Evolutionary conservation across 2,113 vertebrate genomes (phyloP).

Genomic region (Perca flavescens): DNA sequence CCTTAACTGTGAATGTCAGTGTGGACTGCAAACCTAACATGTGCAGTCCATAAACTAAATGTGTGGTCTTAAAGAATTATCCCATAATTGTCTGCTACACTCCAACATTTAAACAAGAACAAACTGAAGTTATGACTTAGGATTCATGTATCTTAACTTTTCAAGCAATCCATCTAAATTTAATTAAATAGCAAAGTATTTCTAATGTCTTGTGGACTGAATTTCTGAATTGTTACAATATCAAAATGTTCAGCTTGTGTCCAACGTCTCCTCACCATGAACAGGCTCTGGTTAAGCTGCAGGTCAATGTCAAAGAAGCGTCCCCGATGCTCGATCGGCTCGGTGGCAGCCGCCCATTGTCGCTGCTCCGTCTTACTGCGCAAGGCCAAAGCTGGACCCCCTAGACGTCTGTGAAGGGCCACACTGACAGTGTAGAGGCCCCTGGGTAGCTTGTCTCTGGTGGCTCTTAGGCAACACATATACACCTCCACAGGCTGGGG

Average conservation of each 20-base stretch:
- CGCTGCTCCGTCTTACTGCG: constrained; percentile 67
- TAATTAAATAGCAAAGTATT: neutral
- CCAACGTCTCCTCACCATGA: constrained; percentile 84
- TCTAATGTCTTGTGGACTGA: neutral
- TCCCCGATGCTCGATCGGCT: constrained; percentile 84
- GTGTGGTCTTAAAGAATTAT: neutral
- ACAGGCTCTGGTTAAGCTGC: constrained; percentile 87
- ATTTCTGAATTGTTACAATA: neutral
- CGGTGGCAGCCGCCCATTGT: constrained; percentile 71
- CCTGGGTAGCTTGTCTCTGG: constrained; percentile 90
- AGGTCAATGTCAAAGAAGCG: constrained; percentile 88
- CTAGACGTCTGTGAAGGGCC: constrained; percentile 85
- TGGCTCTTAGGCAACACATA: constrained; percentile 87
- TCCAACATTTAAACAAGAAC: neutral
- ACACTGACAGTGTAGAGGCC: constrained; percentile 87
- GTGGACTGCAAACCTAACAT: constrained; percentile 5
- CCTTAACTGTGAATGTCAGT: neutral
- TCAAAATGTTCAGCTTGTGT: neutral
- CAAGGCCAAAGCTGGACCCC: constrained; percentile 79
- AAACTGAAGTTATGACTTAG: neutral
- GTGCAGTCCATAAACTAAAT: neutral
- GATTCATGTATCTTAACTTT: neutral
- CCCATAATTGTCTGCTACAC: neutral
- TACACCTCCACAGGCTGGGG: constrained; percentile 85
- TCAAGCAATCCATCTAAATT: neutral